A percentile compares a stretch with the other conserved stretches of the same genome.
These are phyloP conservation scores for Acholoe squamosa DNA, from an alignment of 2,888 invertebrate genomes.

Conservation along the genomic window DNA sequence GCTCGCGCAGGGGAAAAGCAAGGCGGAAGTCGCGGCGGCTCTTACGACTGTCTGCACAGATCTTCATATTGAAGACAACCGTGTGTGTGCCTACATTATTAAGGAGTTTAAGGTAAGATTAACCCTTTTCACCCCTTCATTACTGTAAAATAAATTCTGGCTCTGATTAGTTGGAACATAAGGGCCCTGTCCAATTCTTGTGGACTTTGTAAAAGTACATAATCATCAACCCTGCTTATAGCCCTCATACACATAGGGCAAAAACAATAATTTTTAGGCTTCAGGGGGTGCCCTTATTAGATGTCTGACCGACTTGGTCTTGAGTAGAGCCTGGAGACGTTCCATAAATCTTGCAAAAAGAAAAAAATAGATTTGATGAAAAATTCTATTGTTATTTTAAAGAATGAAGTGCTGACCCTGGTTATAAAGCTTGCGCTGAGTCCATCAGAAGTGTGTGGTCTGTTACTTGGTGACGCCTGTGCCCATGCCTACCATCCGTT, in stretches of 20 bases:
- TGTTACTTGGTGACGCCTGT: slow-evolving; percentile 95
- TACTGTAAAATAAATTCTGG: too few relatives aligned
- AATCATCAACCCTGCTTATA: too few relatives aligned
- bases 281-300: too few relatives aligned
- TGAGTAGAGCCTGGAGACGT: too few relatives aligned
- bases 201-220: too few relatives aligned
- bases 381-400: slow-evolving; percentile 78
- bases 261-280: too few relatives aligned
- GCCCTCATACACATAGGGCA: too few relatives aligned
- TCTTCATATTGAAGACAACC: slow-evolving; percentile 25
- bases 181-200: too few relatives aligned
- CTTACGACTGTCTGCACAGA: neutral
- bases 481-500: slow-evolving; percentile 94
- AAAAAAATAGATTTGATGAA: neutral
- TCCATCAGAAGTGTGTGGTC: slow-evolving; percentile 95
- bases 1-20: neutral
- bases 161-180: too few relatives aligned
- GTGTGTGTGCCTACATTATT: slow-evolving; percentile 16
- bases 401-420: slow-evolving; percentile 91
- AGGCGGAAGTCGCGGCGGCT: neutral
- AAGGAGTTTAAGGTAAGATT: slow-evolving; percentile 36
- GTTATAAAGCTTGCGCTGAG: slow-evolving; percentile 90
- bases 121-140: too few relatives aligned
- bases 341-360: too few relatives aligned
- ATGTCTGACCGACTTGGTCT: too few relatives aligned